Base-by-base conservation (phyloP, 2,113 vertebrate genomes). In the Cochlearius cochlearius region DNA sequence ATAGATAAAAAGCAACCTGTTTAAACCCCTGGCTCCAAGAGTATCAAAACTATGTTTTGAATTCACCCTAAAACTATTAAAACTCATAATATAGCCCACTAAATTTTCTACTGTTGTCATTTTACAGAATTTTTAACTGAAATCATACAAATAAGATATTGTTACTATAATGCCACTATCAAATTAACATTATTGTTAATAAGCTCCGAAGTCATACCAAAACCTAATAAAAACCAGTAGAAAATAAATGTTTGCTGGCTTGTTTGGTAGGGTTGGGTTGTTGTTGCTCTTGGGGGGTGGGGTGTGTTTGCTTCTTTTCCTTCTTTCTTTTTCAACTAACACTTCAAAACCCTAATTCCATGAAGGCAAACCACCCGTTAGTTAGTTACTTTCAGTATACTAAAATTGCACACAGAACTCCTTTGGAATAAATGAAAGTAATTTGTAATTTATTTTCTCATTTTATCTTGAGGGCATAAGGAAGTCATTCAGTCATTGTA, bases 11-110 rank as follows among this genome's bases (percentile, higher is more conserved):
- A 72, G 38, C 27, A 69, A 63, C 18, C 47, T 82, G 26, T 53
- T 75, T 75, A 59, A 52, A 73, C 12, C 20, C 11, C 34, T 64
- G 67, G 41, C 38, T 96, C 56, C 22, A 26, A 9, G 16, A 82
- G 38, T 52, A 83, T 63, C 58, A 43, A 96, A 95, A 66, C 52
- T 73, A 25, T 27, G n/a, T 77, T 95, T 91, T 92, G n/a, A 92
- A 86, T 90, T 94, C 63, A 96, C 15, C 4, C 73, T 69, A 43
- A 60, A 96, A 92, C 38, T 75, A 71, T 23, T 58, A 75, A 93
- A 94, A 96, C 32, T 74, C 89, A 23, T 53, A 91, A 52, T 43
- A 52, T 34, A 84, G 58, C 7, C 10, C 82, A 55, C 25, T 71
- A 27, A 18, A 18, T 67, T 84, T 88, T 95, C 69, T 62, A 86